phyloP scores from a whole-genome alignment of 2,888 invertebrate genomes.

The Lasioglossum vierecki region DNA sequence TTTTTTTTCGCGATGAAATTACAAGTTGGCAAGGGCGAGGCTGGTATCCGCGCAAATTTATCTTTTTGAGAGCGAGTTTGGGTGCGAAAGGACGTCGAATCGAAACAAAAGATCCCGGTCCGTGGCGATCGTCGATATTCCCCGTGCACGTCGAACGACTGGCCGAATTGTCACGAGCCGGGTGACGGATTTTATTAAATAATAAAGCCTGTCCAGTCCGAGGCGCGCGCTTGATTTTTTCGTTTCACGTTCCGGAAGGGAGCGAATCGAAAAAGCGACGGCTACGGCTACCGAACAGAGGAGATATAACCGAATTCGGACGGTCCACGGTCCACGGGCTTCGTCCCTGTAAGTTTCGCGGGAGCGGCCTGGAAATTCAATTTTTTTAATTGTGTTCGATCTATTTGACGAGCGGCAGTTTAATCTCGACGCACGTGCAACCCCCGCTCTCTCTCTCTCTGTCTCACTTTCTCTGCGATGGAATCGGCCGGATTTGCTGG shows the following conservation, averaged over 20 bases:
- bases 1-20: neutral
- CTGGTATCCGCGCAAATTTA: neutral
- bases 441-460: neutral
- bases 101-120: conserved; percentile 11
- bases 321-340: conserved; percentile 5
- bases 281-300: conserved; percentile 13
- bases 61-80: neutral
- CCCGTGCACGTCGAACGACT: conserved; percentile 14
- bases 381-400: conserved; percentile 56
- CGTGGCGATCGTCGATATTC: conserved; percentile 15
- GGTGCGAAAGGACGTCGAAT: neutral
- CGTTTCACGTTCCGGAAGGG: conserved; percentile 8
- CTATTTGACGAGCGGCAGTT: conserved; percentile 40
- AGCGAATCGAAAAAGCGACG: conserved; percentile 24
- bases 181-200: conserved; percentile 61
- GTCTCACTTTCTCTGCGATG: neutral
- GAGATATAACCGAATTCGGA: conserved; percentile 49
- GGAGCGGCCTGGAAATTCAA: conserved; percentile 44
- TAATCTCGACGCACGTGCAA: conserved; percentile 41
- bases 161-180: conserved; percentile 43
- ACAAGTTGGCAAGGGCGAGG: neutral
- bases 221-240: conserved; percentile 18
- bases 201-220: conserved; percentile 53
- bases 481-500: neutral
- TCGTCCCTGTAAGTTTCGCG: conserved; percentile 3